Base-by-base conservation (phyloP, 2,113 vertebrate genomes). In the Tretioscincus oriximinensis region DNA sequence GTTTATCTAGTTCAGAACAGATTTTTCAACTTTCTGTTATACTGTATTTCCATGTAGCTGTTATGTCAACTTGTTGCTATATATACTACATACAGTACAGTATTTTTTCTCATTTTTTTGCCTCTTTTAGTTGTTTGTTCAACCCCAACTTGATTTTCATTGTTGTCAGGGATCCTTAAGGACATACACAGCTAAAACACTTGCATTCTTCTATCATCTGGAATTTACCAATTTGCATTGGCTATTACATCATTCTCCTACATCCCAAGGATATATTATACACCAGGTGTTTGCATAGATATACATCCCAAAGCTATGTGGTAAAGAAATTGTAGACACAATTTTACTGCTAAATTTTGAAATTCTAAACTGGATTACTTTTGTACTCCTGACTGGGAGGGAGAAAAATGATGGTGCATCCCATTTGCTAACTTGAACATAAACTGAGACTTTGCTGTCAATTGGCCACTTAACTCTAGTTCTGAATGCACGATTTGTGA, bases 381-480 rank as follows among this genome's bases (percentile, higher is more conserved):
- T 58, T 58, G 14, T 58, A 58, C 5, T 5, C 54, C 4, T 16
- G 4, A 5, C 54, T 18, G 14, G 76, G 88, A 89, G 90, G 82
- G 80, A 14, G 10, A 79, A 83, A 87, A 88, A 84, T 83, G 31
- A 65, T 83, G 80, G 79, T 87, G 86, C 85, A 78, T 61, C 24
- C 35, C 35, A 1, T 81, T 87, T 47, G 31, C 51, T 81, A 80
- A 80, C 67, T 69, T 70, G 81, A 67, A 29, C 63, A 77, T 12
- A 72, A 73, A 71, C 21, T 35, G 67, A 61, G 20, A 29, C 73
- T 49, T 70, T 75, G 29, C 2, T 85, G 26, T 61, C 28, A 70
- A 72, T 80, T 29, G 61, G 31, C 63, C 29, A 51, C 21, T 66
- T 76, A 54, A 47, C 68, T 81, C 26, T 63, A 5, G 68, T 69